A percentile compares a stretch with the other conserved stretches of the same genome.
These are phyloP conservation scores for Formica aserva DNA, from an alignment of 2,888 invertebrate genomes.

Conservation along the genomic window DNA sequence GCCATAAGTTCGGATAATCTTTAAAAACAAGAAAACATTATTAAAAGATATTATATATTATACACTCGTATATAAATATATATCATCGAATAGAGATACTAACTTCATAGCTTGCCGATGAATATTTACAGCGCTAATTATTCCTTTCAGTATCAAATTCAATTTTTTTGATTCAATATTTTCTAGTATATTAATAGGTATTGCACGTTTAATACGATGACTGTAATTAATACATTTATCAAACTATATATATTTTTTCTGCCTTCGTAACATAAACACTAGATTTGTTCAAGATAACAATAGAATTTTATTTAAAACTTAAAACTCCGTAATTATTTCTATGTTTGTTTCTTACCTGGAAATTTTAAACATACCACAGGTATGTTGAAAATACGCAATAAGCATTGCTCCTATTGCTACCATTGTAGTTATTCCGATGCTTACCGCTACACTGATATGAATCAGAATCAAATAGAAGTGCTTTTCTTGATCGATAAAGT, in stretches of 20 bases:
- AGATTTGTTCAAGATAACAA: neutral
- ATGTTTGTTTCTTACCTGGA: neutral
- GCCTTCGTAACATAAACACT: neutral
- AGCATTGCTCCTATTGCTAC: neutral
- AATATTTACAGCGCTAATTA: conserved; percentile 5
- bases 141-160: neutral
- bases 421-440: neutral
- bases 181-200: neutral
- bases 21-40: neutral
- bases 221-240: neutral
- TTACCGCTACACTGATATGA: neutral
- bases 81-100: neutral
- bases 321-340: neutral
- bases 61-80: neutral
- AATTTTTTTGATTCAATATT: neutral
- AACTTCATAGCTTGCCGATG: conserved; percentile 29
- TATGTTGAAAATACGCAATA: neutral
- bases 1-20: neutral
- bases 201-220: conserved; percentile 3
- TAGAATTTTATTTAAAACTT: neutral
- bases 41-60: neutral
- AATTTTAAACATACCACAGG: conserved; percentile 18
- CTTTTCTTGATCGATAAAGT: conserved; percentile 16
- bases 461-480: conserved; percentile 16
- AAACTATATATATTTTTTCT: neutral